Conservation (phyloP, 2,888 invertebrate genomes). For the Bombylius discolor region DNA sequence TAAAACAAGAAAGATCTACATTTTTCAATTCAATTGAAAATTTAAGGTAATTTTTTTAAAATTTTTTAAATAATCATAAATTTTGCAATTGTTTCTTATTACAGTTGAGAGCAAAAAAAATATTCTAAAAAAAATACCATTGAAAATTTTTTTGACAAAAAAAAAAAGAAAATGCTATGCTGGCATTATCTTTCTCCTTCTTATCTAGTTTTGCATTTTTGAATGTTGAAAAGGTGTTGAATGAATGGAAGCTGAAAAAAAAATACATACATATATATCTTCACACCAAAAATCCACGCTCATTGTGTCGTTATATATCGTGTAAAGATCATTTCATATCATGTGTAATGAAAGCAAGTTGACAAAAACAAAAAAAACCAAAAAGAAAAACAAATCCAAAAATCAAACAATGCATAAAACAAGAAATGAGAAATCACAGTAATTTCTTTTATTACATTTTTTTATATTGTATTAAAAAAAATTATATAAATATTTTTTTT, state of each 20-base stretch:
- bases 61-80: slow-evolving; percentile 2
- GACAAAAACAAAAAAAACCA: too few species aligned
- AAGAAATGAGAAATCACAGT: neutral
- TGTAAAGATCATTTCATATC: neutral
- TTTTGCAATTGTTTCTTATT: slow-evolving; percentile 14
- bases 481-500: neutral
- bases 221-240: too few species aligned
- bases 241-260: too few species aligned
- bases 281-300: too few species aligned
- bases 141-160: neutral
- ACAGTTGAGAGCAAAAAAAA: slow-evolving; percentile 10
- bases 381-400: neutral
- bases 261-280: too few species aligned
- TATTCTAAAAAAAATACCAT: neutral
- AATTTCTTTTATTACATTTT: neutral
- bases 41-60: slow-evolving; percentile 14
- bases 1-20: slow-evolving; percentile 30
- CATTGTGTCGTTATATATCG: too few species aligned
- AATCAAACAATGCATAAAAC: neutral
- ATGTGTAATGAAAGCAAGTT: too few species aligned
- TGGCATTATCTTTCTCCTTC: too few species aligned
- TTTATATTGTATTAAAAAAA: neutral
- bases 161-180: neutral
- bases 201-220: too few species aligned
- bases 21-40: slow-evolving; percentile 7